These are phyloP conservation scores for Melanogrammus aeglefinus DNA, from an alignment of 2,797 vertebrate genomes.

Conservation along the genomic window DNA sequence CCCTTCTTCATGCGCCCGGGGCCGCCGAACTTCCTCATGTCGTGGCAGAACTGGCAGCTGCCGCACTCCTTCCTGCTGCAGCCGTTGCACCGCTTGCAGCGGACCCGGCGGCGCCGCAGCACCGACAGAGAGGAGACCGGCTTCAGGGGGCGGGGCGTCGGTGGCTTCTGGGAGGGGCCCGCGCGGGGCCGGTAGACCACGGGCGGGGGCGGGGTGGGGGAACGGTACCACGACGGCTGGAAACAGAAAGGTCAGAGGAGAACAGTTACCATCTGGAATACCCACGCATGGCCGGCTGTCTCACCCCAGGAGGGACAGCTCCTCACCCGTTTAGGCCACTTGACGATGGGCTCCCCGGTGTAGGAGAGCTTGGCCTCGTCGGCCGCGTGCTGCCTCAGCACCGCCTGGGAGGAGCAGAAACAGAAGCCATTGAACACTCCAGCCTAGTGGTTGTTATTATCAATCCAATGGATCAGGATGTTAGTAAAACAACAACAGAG, in stretches of 20 bases:
- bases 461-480: neutral
- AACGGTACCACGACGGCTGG: constrained; percentile 78
- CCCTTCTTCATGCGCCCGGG: constrained; percentile 95
- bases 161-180: constrained; percentile 36
- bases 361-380: constrained; percentile 86
- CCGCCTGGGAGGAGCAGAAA: constrained; percentile 61
- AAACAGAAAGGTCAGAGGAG: neutral
- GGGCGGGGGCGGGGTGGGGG: constrained; percentile 48
- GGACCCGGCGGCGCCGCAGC: constrained; percentile 84
- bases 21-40: constrained; percentile 96
- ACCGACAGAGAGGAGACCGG: constrained; percentile 56
- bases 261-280: neutral
- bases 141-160: constrained; percentile 52
- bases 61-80: constrained; percentile 92
- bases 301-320: neutral
- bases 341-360: constrained; percentile 92
- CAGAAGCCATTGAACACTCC: neutral
- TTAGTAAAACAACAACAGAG: neutral
- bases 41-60: constrained; percentile 90
- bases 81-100: constrained; percentile 91
- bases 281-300: neutral
- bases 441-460: neutral
- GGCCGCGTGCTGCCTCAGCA: constrained; percentile 80
- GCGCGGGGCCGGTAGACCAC: constrained; percentile 68
- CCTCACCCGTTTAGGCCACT: constrained; percentile 89